Evolutionary conservation across 2,113 vertebrate species (phyloP).

Genomic region (Ctenomys sociabilis): DNA sequence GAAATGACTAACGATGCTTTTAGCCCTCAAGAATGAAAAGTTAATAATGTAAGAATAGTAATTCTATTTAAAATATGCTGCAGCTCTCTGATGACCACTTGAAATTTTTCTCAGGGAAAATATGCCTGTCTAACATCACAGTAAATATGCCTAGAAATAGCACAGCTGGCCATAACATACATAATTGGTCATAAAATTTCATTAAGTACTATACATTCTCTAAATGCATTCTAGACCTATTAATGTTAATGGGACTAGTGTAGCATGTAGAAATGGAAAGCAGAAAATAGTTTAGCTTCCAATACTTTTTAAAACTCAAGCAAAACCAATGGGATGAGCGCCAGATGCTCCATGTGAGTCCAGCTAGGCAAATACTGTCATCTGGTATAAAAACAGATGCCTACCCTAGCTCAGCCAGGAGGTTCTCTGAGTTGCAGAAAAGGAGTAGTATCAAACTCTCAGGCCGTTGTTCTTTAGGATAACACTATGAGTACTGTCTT

Average conservation of each 20-base stretch:
- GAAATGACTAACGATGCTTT: conserved; percentile 70
- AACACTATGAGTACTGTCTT: background rate
- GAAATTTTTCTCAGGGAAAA: conserved; percentile 60
- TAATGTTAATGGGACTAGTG: conserved; percentile 62
- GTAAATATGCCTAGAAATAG: conserved; percentile 62
- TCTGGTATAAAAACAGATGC: conserved; percentile 43
- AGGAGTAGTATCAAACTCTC: conserved; percentile 9
- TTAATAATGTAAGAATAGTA: conserved; percentile 58
- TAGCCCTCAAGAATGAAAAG: conserved; percentile 65
- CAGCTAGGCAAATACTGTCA: conserved; percentile 34
- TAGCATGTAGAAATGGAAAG: conserved; percentile 41
- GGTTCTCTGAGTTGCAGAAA: conserved; percentile 27
- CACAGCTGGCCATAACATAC: conserved; percentile 42
- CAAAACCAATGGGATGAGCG: conserved; percentile 27
- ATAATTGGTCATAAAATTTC: conserved; percentile 66
- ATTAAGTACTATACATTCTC: conserved; percentile 51
- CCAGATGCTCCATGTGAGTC: conserved; percentile 32
- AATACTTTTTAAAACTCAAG: conserved; percentile 54
- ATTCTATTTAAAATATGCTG: conserved; percentile 67
- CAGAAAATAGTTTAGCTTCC: conserved; percentile 54
- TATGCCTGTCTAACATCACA: conserved; percentile 40
- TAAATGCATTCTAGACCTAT: conserved; percentile 48
- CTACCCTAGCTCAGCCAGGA: background rate
- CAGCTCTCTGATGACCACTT: conserved; percentile 45
- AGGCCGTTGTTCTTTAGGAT: conserved; percentile 41